Percentiles rank a stretch among this genome's conserved stretches.
These are phyloP conservation scores for Camponotus vicinus DNA, from an alignment of 1,140 invertebrate species.

Conservation along the genomic window DNA sequence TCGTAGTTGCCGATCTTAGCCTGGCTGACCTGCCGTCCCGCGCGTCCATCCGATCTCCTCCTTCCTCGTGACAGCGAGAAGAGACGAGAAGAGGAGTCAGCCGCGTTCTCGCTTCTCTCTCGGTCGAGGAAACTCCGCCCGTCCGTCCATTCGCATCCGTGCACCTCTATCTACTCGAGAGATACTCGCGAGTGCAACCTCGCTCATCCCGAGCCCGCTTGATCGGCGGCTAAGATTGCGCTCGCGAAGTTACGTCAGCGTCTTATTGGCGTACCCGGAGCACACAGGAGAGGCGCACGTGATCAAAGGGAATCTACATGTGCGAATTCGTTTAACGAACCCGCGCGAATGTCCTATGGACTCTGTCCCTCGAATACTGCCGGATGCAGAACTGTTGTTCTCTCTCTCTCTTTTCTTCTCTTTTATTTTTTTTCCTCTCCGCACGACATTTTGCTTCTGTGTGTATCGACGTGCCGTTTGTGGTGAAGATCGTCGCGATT, in stretches of 20 bases:
- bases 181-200: slow-evolving; percentile 17
- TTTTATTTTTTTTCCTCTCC: not conserved
- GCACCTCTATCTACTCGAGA: slow-evolving; percentile 35
- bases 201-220: slow-evolving; percentile 51
- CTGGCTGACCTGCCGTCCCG: slow-evolving; percentile 36
- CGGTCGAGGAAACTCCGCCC: slow-evolving; percentile 58
- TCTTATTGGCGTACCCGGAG: slow-evolving; percentile 81
- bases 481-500: slow-evolving; percentile 36
- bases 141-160: slow-evolving; percentile 26
- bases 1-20: slow-evolving; percentile 67
- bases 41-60: slow-evolving; percentile 34
- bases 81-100: slow-evolving; percentile 66
- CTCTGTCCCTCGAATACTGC: not conserved
- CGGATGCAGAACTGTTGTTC: not conserved
- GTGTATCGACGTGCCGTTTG: not conserved
- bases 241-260: slow-evolving; percentile 80
- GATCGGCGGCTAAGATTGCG: slow-evolving; percentile 81
- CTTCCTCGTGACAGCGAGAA: slow-evolving; percentile 71
- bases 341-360: slow-evolving; percentile 53
- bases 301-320: slow-evolving; percentile 79
- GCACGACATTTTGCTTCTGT: slow-evolving; percentile 3
- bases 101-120: slow-evolving; percentile 54
- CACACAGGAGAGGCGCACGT: slow-evolving; percentile 70
- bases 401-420: not conserved
- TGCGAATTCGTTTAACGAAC: slow-evolving; percentile 79